phyloP scores from a whole-genome alignment of 2,797 vertebrate species.

The Bradypodion ventrale region DNA sequence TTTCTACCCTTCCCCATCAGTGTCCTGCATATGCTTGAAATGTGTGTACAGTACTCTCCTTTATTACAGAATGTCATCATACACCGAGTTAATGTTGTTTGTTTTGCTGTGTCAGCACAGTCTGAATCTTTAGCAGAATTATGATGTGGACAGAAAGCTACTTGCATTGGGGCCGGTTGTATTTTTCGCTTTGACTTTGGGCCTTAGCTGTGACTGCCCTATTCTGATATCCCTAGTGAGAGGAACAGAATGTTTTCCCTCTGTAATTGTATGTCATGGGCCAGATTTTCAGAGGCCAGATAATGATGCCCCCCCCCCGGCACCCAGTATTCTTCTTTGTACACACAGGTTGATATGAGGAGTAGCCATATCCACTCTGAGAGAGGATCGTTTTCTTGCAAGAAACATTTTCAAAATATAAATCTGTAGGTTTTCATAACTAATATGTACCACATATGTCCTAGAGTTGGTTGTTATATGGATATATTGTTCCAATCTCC shows the following conservation, averaged over 20 bases:
- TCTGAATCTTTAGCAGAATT: conserved; percentile 33
- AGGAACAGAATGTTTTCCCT: accelerated
- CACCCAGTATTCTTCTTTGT: conserved; percentile 39
- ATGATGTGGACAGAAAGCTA: conserved; percentile 2
- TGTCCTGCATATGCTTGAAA: conserved; percentile 21
- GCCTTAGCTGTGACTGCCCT: conserved; percentile 20
- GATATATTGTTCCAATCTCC: too few species aligned
- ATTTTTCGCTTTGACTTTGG: conserved; percentile 16
- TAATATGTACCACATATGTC: neutral
- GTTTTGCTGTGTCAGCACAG: conserved; percentile 29
- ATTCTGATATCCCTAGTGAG: neutral
- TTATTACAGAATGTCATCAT: conserved; percentile 16
- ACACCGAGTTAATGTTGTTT: neutral
- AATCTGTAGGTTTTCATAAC: neutral
- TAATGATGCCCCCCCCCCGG: neutral
- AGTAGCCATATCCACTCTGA: neutral
- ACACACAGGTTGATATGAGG: conserved; percentile 21
- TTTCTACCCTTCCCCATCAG: neutral
- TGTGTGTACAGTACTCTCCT: conserved; percentile 31
- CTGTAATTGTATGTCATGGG: neutral
- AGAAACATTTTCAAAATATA: neutral
- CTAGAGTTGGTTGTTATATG: too few species aligned
- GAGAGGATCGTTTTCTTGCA: neutral
- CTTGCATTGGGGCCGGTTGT: conserved; percentile 6
- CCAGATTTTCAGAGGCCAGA: conserved; percentile 12